phyloP scores from a whole-genome alignment of 2,888 invertebrate species.

The Sipunculus nudus region DNA sequence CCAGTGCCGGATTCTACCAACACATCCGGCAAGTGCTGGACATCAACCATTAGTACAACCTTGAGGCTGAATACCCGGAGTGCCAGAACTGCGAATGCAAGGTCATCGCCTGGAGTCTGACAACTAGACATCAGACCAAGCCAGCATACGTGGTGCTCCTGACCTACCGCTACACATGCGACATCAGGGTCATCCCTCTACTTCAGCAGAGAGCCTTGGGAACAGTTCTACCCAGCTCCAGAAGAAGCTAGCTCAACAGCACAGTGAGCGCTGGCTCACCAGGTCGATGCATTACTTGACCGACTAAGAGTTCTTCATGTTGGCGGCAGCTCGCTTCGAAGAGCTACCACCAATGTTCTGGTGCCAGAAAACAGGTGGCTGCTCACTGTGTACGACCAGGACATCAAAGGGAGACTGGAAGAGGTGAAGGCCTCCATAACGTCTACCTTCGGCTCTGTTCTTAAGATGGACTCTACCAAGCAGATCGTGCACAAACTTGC shows the following conservation, averaged over 20 bases:
- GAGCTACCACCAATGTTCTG: constrained; percentile 20
- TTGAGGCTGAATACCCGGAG: too few species aligned
- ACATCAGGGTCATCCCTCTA: not conserved
- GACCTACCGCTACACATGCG: not conserved
- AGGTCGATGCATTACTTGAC: too few species aligned
- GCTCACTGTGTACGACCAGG: constrained; percentile 33
- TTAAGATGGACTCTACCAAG: constrained; percentile 47
- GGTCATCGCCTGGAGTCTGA: not conserved
- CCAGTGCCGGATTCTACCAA: too few species aligned
- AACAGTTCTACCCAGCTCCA: not conserved
- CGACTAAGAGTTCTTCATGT: too few species aligned
- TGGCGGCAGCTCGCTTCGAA: too few species aligned
- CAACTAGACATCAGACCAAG: not conserved
- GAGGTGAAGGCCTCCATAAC: constrained; percentile 43
- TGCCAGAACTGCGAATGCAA: not conserved
- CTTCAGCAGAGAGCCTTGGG: not conserved
- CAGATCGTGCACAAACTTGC: constrained; percentile 32
- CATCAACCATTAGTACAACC: too few species aligned
- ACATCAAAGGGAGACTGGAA: constrained; percentile 34
- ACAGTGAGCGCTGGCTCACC: too few species aligned
- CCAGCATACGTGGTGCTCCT: not conserved
- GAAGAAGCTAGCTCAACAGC: not conserved
- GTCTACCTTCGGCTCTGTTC: constrained; percentile 35
- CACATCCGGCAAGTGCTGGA: too few species aligned
- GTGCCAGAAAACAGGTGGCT: constrained; percentile 39